Evolutionary conservation across 2,113 vertebrate genomes (phyloP).

Genomic region (Ceyx margarethae): DNA sequence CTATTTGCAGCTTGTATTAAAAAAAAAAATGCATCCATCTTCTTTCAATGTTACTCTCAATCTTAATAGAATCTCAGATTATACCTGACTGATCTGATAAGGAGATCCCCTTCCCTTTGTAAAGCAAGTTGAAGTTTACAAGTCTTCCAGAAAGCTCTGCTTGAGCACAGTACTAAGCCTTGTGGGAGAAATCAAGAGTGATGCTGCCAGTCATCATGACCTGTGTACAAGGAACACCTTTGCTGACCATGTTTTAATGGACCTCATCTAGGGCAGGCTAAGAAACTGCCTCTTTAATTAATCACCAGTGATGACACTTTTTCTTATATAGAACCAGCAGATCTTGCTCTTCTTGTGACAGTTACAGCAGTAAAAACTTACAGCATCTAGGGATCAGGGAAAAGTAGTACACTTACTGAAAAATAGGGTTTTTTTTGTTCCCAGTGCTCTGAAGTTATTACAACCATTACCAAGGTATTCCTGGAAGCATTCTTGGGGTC

Average conservation of each 20-base stretch:
- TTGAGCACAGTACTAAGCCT: background rate
- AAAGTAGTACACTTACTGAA: background rate
- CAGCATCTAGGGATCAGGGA: background rate
- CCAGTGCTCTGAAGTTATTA: background rate
- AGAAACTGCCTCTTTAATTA: background rate
- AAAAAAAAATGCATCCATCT: background rate
- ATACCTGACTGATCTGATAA: background rate
- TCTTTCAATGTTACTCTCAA: background rate
- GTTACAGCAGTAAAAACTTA: background rate
- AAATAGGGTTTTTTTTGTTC: background rate
- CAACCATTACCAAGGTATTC: background rate
- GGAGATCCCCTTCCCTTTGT: background rate
- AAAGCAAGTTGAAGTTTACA: background rate
- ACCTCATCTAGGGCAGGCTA: background rate
- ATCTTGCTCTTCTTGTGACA: background rate
- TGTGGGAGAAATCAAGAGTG: background rate
- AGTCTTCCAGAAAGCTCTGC: background rate
- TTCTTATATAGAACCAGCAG: background rate
- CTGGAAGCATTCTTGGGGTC: background rate
- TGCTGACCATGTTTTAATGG: background rate
- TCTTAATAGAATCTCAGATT: background rate
- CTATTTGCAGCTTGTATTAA: background rate
- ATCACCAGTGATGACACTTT: too few species aligned
- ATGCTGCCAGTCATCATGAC: background rate
- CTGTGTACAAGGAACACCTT: background rate